Evolutionary conservation across 2,797 vertebrate species (phyloP).

Genomic region (Clamator glandarius): DNA sequence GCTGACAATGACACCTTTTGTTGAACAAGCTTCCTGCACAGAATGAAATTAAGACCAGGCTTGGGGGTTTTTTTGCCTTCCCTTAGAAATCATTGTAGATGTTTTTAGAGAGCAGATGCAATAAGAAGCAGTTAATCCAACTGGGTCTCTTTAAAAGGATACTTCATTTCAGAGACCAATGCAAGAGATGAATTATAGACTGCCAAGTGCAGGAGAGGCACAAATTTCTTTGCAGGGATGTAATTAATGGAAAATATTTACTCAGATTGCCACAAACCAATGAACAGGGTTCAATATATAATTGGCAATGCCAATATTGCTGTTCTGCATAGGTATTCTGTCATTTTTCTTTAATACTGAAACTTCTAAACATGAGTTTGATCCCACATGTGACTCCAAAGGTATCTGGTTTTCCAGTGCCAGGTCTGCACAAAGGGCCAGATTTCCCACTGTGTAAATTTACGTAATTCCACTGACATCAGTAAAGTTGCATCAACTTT

Average conservation of each 20-base stretch:
- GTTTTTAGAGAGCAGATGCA: background rate
- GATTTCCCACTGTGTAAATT: background rate
- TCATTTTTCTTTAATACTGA: background rate
- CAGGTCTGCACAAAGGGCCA: background rate
- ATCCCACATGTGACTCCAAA: background rate
- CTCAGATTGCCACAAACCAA: background rate
- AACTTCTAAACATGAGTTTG: background rate
- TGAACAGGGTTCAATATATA: background rate
- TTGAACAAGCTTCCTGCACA: slow-evolving; percentile 14
- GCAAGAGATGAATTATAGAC: background rate
- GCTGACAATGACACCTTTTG: slow-evolving; percentile 25
- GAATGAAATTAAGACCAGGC: slow-evolving; percentile 17
- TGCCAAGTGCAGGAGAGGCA: background rate
- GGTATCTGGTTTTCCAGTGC: background rate
- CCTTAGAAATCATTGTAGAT: background rate
- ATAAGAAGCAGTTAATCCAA: background rate
- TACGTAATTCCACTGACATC: background rate
- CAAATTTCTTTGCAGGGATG: background rate
- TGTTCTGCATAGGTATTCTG: background rate
- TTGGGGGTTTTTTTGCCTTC: background rate
- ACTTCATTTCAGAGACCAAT: background rate
- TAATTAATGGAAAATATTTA: background rate
- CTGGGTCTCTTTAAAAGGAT: background rate
- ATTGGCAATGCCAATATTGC: background rate
- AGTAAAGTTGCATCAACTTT: background rate